These are phyloP conservation scores for Conus ventricosus DNA, from an alignment of 1,140 invertebrate species.

Conservation along the genomic window DNA sequence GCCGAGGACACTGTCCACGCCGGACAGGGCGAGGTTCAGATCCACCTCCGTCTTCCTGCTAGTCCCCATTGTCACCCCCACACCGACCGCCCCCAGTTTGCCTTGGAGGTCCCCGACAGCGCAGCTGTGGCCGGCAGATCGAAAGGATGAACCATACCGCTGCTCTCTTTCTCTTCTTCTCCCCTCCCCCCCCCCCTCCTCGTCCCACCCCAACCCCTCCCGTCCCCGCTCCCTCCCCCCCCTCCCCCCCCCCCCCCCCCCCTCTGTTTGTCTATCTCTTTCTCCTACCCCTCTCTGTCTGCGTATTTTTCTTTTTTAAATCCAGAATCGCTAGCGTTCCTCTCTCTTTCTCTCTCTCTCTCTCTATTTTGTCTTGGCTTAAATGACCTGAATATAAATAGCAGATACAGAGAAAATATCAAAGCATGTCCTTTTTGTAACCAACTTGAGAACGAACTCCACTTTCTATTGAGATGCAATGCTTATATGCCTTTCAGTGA, in stretches of 20 bases:
- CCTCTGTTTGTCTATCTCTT: background rate
- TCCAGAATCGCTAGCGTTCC: too few relatives aligned
- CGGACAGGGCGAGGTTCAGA: slow-evolving; percentile 47
- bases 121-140: slow-evolving; percentile 59
- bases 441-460: too few relatives aligned
- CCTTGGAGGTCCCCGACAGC: slow-evolving; percentile 86
- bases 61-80: slow-evolving; percentile 77
- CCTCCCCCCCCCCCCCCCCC: too few relatives aligned
- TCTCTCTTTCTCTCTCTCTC: too few relatives aligned
- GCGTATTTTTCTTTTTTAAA: too few relatives aligned
- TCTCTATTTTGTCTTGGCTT: too few relatives aligned
- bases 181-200: background rate
- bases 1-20: slow-evolving; percentile 69
- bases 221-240: background rate
- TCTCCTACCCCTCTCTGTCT: too few relatives aligned
- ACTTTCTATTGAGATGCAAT: too few relatives aligned
- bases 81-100: slow-evolving; percentile 82
- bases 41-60: slow-evolving; percentile 39
- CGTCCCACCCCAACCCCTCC: background rate
- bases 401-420: too few relatives aligned
- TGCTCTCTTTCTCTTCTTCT: background rate
- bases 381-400: too few relatives aligned
- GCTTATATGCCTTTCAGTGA: too few relatives aligned
- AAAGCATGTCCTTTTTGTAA: too few relatives aligned
- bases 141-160: background rate